These are phyloP conservation scores for Rhinolophus sinicus DNA, from an alignment of 2,113 vertebrate species.

Conservation along the genomic window DNA sequence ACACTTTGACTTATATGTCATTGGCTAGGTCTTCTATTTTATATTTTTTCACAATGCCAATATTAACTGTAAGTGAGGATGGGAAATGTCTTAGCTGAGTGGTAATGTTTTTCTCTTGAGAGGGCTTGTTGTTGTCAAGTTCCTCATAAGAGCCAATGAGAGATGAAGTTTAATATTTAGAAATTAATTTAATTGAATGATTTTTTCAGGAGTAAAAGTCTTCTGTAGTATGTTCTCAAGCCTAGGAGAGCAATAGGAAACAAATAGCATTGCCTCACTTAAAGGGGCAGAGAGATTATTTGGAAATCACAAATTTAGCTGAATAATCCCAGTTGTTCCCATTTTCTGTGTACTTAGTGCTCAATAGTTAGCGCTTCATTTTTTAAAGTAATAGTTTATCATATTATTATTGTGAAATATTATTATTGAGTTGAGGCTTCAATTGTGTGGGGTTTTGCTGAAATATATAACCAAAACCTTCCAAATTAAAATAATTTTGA, in stretches of 20 bases:
- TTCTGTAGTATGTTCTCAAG: neutral
- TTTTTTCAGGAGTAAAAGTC: neutral
- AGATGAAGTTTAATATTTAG: constrained; percentile 23
- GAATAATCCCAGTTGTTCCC: neutral
- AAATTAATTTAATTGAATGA: neutral
- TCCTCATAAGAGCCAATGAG: neutral
- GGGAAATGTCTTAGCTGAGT: neutral
- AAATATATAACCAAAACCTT: neutral
- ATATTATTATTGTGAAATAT: neutral
- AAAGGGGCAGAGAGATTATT: neutral
- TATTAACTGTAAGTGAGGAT: neutral
- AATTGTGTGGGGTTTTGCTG: neutral
- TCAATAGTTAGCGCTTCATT: neutral
- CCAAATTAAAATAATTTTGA: neutral
- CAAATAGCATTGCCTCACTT: neutral
- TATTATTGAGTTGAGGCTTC: neutral
- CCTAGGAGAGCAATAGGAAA: neutral
- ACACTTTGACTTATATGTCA: neutral
- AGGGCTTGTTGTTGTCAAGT: neutral
- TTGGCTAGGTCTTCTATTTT: neutral
- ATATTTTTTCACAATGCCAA: neutral
- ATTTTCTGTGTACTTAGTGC: neutral
- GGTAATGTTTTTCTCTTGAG: neutral
- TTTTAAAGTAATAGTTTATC: neutral
- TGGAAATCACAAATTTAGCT: neutral